Base-by-base conservation (phyloP, 1,140 invertebrate genomes). In the Pseudoatta argentina region DNA sequence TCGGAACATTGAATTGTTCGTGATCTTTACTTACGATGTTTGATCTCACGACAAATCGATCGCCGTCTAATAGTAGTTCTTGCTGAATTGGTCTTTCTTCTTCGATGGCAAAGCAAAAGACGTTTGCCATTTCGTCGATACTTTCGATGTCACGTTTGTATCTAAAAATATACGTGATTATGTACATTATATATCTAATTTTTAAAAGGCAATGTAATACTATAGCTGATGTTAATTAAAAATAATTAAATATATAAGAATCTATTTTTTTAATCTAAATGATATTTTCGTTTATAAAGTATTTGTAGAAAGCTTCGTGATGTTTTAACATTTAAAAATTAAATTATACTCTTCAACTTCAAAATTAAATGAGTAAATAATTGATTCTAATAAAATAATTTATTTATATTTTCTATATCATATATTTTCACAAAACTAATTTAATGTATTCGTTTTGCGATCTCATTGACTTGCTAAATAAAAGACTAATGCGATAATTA, bases 101-200 rank as follows among this genome's bases (percentile, higher is more conserved):
- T 93, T 97, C 96, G 59, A 96, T 95, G 2, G 96, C 96, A 87
- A 94, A 93, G 87, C 94, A 93, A 57, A 97, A 93, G 66, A 96
- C 94, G 66, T 95, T 94, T 77, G 95, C 95, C 63, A 96, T 93
- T 21, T 95, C 93, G 86, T 96, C 94, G 6, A 97, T 95, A 86
- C 95, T 95, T 87, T 95, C 93, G 24, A 96, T 94, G 91, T 97
- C 96, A 51, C 94, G 94, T 51, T 94, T 71, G 87, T 96, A 96
- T 89, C 89, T 91, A 21, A 57, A 57, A 57, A 21, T 57, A 57
- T 21, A 21, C 8, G 8, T 55, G 1, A 7, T 10, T 21, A 2
- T 21, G 2, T 21, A 2, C 8, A 57, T 57, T 21, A 51, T 16
- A 51, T 51, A 51, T 51, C 14, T 51, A 57, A 10, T 21, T 57